Percentiles rank a stretch among this genome's conserved stretches.
These are phyloP conservation scores for Paguma larvata DNA, from an alignment of 2,797 vertebrate genomes.

Conservation along the genomic window DNA sequence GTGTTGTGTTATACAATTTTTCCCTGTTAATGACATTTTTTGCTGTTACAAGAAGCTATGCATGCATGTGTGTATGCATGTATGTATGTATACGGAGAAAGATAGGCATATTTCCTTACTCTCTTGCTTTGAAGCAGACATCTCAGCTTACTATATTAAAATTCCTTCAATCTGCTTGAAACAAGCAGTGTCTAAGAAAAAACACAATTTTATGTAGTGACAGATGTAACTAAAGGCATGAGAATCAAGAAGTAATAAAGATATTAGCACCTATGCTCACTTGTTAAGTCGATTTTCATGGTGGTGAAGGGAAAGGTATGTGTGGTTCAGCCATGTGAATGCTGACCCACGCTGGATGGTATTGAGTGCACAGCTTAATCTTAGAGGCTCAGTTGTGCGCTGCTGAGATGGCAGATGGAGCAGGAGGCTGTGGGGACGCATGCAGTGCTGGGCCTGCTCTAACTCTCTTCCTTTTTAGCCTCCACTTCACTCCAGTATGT, in stretches of 20 bases:
- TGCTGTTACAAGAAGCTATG: neutral
- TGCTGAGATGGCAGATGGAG: neutral
- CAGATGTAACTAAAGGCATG: neutral
- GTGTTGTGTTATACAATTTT: neutral
- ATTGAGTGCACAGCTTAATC: neutral
- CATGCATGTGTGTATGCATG: neutral
- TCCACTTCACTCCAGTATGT: neutral
- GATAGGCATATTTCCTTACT: neutral
- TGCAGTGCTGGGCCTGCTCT: accelerated
- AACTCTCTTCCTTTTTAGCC: neutral
- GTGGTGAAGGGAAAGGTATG: neutral
- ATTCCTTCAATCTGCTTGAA: neutral
- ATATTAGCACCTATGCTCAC: neutral
- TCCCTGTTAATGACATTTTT: neutral
- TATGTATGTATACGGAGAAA: neutral
- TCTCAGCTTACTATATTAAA: neutral
- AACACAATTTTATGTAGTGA: neutral
- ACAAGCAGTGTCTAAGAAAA: neutral
- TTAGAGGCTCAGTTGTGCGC: accelerated
- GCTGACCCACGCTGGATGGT: neutral
- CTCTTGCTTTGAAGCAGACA: neutral
- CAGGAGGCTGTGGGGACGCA: accelerated
- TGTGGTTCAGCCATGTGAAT: neutral
- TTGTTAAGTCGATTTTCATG: conserved; percentile 12
- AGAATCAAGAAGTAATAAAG: neutral